Base-by-base conservation (phyloP, 1,140 invertebrate species). In the Calosoma granatense region DNA sequence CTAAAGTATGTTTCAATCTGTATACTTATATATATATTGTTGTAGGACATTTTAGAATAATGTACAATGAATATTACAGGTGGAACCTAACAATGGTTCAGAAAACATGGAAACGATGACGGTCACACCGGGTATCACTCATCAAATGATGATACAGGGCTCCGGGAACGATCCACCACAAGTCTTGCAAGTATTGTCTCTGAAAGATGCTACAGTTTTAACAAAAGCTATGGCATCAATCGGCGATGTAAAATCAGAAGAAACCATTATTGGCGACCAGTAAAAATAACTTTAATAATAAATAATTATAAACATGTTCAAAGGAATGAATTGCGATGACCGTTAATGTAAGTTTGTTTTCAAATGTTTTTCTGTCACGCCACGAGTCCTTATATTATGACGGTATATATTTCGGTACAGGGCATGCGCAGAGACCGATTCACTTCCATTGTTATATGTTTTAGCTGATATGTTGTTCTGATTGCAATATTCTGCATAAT, bases 111-210 rank as follows among this genome's bases (percentile, higher is more conserved):
- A 83, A 74, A 85, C 79, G 60, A 80, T 78, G 61, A 87, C 77
- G 57, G 81, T 81, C 71, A 81, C 81, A 62, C 85, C 78, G 56
- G 84, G 76, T 58, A 73, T 76, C 12, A 86, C 87, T 68, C 85
- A 87, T 65, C 85, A 87, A 60, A 87, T 89, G 76, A 86, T 88
- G 73, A 85, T 89, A 70, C 79, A 88, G 76, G 76, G 84, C 62
- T 75, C 82, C 2, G 77, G 79, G 4, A 82, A 81, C 30, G 76
- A 78, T 26, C 84, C 86, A 63, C 82, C 85, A 41, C 87, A 89
- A 71, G 85, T 88, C 58, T 75, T 90, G 59, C 87, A 90, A 72
- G 87, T 90, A 58, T 80, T 90, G 62, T 88, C 86, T 53, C 74
- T 89, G 30, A 90, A 90, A 71, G 87, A 90, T 70, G 85, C 86